Evolutionary conservation across 2,113 vertebrate genomes (phyloP), one percentile per base, ranked within the genome.

Genomic region (Deroptyus accipitrinus): DNA sequence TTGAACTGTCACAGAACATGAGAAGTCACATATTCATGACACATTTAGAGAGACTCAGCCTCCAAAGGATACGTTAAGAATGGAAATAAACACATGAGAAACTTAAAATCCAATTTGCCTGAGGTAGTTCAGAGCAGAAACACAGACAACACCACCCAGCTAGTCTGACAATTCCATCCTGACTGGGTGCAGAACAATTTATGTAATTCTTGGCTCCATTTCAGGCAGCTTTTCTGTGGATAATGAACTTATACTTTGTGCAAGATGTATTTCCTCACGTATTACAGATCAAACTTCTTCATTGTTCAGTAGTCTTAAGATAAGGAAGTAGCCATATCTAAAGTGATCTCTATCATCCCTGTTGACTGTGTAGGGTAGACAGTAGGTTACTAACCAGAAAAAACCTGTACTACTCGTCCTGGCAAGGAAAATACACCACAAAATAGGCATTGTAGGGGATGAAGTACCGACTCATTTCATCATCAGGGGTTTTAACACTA

Each of bases 71-170:
- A 35, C 0, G 3, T 6, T 27, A 49, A 55, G 35, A 93, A 76
- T 39, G 35, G 42, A 89, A 91, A 75, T 13, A 17, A 94, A 31
- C 16, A 25, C 9, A 1, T 3, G 24, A 62, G 62, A 74, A 93
- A 83, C 35, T 55, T 46, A 73, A 92, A 90, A n/a, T 28, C n/a
- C 27, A 76, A n/a, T 84, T 91, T 79, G 13, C 0, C 1, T 9
- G 35, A 79, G 42, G 37, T 20, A 55, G 20, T 35, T 67, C 39
- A 63, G 55, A 90, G 74, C 42, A 17, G 42, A 82, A 82, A 92
- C 0, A 8, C 22, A 90, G 28, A 17, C 0, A 2, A 59, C 28
- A 68, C 24, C 3, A 7, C 62, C 75, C 5, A 1, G 1, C 16
- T 46, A 27, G 16, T 19, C 63, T 3, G 0, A 66, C 6, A 23